Conservation (phyloP, 1,140 invertebrate genomes). For the Cherax destructor region DNA sequence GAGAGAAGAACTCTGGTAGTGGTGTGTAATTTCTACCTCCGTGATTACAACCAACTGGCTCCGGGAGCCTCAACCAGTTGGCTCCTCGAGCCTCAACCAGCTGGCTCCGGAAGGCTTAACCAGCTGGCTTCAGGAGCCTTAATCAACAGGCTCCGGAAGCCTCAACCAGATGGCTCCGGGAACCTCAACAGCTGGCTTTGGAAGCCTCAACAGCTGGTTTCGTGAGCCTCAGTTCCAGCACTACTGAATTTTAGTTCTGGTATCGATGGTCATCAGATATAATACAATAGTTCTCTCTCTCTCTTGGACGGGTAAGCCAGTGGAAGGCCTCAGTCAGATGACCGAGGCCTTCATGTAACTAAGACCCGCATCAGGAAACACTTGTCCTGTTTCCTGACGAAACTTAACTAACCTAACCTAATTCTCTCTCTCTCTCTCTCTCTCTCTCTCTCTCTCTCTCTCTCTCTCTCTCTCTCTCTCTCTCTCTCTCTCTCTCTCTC, state of each 20-base stretch:
- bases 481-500: neutral
- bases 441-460: neutral
- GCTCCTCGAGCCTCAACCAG: neutral
- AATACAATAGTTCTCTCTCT: neutral
- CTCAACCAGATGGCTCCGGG: no score
- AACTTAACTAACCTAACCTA: no score
- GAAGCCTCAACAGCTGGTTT: no score
- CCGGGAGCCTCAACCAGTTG: neutral
- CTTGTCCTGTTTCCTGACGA: no score
- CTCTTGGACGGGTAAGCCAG: no score
- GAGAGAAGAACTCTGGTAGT: slow-evolving; percentile 20
- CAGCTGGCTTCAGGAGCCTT: no score
- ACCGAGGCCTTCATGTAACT: no score
- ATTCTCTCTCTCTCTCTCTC: neutral
- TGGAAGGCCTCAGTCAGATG: no score
- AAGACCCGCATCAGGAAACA: no score
- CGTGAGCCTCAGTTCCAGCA: neutral
- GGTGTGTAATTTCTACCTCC: slow-evolving; percentile 17
- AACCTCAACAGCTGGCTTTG: no score
- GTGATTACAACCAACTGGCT: slow-evolving; percentile 35
- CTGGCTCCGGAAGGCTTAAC: neutral
- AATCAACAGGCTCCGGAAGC: no score
- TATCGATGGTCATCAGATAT: neutral
- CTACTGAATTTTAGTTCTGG: neutral
- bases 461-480: neutral